A percentile compares a stretch with the other conserved stretches of the same genome.
phyloP scores from a whole-genome alignment of 2,888 invertebrate genomes.

The Brenthis hecate region DNA sequence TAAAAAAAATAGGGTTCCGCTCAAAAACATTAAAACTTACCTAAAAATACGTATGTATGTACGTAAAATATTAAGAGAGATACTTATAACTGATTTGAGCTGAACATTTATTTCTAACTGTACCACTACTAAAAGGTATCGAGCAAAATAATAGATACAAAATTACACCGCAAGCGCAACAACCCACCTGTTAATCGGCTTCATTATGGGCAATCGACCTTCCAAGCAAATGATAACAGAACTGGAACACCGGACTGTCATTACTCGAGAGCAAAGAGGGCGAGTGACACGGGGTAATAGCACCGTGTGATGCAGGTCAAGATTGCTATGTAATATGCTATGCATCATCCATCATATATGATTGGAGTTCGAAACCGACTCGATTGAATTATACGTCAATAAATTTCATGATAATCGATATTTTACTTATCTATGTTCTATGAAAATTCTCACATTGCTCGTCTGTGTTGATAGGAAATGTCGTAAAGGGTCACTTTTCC shows the following conservation, averaged over 20 bases:
- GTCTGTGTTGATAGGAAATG: too few species aligned
- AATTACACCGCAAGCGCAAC: conserved; percentile 39
- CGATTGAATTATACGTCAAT: background rate
- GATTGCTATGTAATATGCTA: conserved; percentile 36
- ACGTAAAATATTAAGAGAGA: too few species aligned
- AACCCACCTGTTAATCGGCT: conserved; percentile 61
- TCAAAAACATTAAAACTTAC: too few species aligned
- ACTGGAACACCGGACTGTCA: conserved; percentile 42
- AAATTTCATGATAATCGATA: too few species aligned
- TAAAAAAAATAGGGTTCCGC: too few species aligned
- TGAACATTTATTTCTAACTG: conserved; percentile 1
- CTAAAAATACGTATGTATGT: too few species aligned
- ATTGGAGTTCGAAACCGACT: conserved; percentile 16
- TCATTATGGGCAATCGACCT: conserved; percentile 63
- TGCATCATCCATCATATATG: conserved; percentile 10
- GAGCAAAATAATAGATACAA: conserved; percentile 34
- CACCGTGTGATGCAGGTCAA: conserved; percentile 46
- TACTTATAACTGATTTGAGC: too few species aligned
- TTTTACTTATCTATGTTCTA: too few species aligned
- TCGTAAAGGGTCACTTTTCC: too few species aligned
- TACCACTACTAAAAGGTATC: conserved; percentile 17
- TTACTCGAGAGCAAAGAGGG: conserved; percentile 51
- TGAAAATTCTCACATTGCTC: too few species aligned
- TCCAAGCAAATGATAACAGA: conserved; percentile 57
- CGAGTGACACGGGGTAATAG: conserved; percentile 47